These are phyloP conservation scores for rabbit (Oryctolagus cuniculus) DNA, from an alignment of 2,113 vertebrate species.

Conservation along the genomic window DNA sequence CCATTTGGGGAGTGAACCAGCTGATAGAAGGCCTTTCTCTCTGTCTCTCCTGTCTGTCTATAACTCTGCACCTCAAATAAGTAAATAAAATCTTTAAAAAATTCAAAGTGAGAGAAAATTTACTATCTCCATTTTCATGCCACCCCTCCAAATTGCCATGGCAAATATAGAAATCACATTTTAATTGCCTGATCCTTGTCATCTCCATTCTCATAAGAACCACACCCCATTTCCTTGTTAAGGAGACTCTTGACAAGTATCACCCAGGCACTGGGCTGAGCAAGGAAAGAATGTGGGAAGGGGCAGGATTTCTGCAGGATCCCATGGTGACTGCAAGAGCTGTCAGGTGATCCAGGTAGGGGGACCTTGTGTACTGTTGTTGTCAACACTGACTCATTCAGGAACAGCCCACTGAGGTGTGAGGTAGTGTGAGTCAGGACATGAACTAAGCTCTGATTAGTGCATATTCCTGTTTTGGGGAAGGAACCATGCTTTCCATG, in stretches of 20 bases:
- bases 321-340: background rate
- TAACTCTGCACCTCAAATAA: too few species aligned
- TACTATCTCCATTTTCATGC: background rate
- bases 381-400: background rate
- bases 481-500: background rate
- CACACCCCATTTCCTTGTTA: background rate
- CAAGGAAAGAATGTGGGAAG: background rate
- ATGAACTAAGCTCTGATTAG: background rate
- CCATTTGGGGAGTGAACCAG: too few species aligned
- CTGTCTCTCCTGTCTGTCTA: too few species aligned
- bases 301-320: background rate
- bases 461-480: background rate
- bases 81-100: background rate
- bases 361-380: background rate
- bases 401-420: background rate
- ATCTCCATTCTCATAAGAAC: background rate
- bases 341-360: background rate
- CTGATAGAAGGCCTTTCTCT: too few species aligned
- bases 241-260: background rate
- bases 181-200: background rate
- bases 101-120: slow-evolving; percentile 1
- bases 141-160: background rate
- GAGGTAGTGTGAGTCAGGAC: background rate
- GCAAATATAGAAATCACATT: background rate
- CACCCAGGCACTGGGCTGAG: background rate